A percentile compares a stretch with the other conserved stretches of the same genome.
Evolutionary conservation across 2,113 vertebrate species (phyloP).

Genomic region (Chionodraco myersi): DNA sequence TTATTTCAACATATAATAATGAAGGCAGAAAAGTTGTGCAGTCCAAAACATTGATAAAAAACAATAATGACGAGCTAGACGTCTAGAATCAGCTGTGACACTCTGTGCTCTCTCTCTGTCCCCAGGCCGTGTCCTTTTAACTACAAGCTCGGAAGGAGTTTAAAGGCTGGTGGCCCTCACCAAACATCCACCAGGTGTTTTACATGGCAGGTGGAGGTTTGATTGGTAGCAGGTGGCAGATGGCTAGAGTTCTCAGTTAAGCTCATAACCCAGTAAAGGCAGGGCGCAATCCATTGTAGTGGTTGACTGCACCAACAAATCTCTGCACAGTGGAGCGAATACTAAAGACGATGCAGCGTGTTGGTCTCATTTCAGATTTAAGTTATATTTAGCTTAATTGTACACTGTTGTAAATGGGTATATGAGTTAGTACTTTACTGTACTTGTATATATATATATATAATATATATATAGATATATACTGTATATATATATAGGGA

Average conservation of each 20-base stretch:
- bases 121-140: constrained; percentile 48
- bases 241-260: constrained; percentile 32
- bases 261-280: constrained; percentile 24
- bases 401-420: not conserved
- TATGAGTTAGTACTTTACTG: not conserved
- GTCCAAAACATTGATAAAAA: not conserved
- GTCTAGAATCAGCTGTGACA: constrained; percentile 28
- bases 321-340: not conserved
- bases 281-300: constrained; percentile 22
- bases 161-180: constrained; percentile 41
- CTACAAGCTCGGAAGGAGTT: constrained; percentile 31
- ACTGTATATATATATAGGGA: too few relatives aligned
- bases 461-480: too few relatives aligned
- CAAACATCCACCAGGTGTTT: constrained; percentile 67
- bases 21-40: too few relatives aligned
- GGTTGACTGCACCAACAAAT: constrained; percentile 14
- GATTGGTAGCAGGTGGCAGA: constrained; percentile 73
- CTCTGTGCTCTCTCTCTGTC: constrained; percentile 26
- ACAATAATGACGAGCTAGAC: not conserved
- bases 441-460: not conserved
- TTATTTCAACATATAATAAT: too few relatives aligned
- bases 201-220: constrained; percentile 73
- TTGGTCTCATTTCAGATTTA: not conserved
- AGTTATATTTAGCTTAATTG: not conserved
- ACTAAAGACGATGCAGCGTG: not conserved